Evolutionary conservation across 2,888 invertebrate genomes (phyloP), one percentile per base, ranked within the genome.

Genomic region (Alloplasta piceator): DNA sequence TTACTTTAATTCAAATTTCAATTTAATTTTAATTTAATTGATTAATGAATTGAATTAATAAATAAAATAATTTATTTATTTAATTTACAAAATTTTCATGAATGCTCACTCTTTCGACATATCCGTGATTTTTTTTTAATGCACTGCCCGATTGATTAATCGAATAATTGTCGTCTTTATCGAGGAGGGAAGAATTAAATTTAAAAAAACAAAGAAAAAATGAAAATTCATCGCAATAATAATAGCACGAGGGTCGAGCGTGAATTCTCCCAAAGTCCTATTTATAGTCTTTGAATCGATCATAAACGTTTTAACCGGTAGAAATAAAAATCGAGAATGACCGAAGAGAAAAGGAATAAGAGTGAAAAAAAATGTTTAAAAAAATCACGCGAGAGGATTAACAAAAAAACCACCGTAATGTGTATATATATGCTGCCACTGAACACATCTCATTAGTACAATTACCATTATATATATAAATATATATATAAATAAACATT

Each of bases 361-460:
- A 74, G 78, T 76, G 46, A 80, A 83, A 71, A 61, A 83, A 68
- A 85, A 26, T 26, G 26, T 26, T 26, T 26, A 26, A 26, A 26
- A 83, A 87, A 83, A 83, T 83, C 83, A 85, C 76, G 77, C 60
- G 39, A 83, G 39, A 83, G 39, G 81, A 76, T 83, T 84, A 67
- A 5, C 5, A 52, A 83, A 63, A 80, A 61, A 82, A 73, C 71
- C 73, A 83, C 82, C 86, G 86, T 87, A 87, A 83, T 89, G 87
- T 89, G 86, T 86, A 87, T 85, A 88, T 88, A 88, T 86, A 88
- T 88, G 89, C 91, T 92, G 92, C 92, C 92, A 92, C 91, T 91
- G 90, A 91, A 92, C 91, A 91, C 91, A 91, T 91, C 90, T 91
- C 91, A 87, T 91, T 91, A 91, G 92, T 91, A 91, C 90, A 91